Base-by-base conservation (phyloP, 2,888 invertebrate genomes). In the Prostheceraeus crozeri region DNA sequence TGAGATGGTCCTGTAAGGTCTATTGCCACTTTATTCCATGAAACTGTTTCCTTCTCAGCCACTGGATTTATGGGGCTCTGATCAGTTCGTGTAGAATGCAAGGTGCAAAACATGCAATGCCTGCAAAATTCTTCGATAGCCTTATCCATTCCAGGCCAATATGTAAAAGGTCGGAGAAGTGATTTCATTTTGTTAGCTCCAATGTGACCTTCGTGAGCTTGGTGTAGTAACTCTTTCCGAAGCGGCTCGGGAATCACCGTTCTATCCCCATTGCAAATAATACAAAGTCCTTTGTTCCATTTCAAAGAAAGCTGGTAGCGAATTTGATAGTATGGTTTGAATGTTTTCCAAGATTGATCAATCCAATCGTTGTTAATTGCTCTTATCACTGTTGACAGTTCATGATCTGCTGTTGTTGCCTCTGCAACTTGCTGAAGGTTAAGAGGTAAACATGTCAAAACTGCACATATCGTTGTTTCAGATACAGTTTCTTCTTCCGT, bases 1-100 rank as follows among this genome's bases (percentile, higher is more conserved):
- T 40, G 40, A 40, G 40, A 40, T 40, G 40, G 40, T 16, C 40
- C 40, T 40, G 40, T 40, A 14, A 40, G 40, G 19, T 40, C 40
- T 4, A 40, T 4, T 14, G 40, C 40, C 19, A 40, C 40, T 16
- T 21, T 4, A 21, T 14, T 16, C 40, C 4, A 40, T 16, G 40
- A 21, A 40, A 21, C 40, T 8, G 19, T n/a, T 21, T 4, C 40
- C 40, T 40, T 40, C 16, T 40, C 19, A 16, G 40, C 40, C 40
- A 40, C 40, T 40, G 14, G 40, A 6, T 40, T 14, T 21, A 40
- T 40, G 40, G 40, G 40, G 40, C 16, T 21, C 14, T 21, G 40
- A 40, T 40, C 40, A 40, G 14, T 40, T 40, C 40, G 14, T 14
- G 19, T 21, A 40, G 40, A 40, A 40, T 40, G 40, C 14, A 40